These are phyloP conservation scores for Eulithis prunata DNA, from an alignment of 2,888 invertebrate genomes.

Conservation along the genomic window DNA sequence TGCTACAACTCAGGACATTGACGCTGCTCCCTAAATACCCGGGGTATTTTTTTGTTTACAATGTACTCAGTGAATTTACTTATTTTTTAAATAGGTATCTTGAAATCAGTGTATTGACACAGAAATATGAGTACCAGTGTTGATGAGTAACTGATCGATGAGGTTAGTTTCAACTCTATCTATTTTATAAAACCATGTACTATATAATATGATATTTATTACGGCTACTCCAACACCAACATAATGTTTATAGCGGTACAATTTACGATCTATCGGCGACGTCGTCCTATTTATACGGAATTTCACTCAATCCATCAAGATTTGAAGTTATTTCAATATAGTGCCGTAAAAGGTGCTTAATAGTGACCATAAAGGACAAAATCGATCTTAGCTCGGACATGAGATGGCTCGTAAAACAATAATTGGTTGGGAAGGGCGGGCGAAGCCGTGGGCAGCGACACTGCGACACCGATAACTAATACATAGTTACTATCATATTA, in stretches of 20 bases:
- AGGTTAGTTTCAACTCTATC: no score
- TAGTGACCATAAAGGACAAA: constrained; percentile 19
- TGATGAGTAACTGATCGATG: no score
- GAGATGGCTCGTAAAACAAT: constrained; percentile 24
- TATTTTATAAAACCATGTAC: neutral
- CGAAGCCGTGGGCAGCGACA: constrained; percentile 10
- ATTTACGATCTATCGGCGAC: neutral
- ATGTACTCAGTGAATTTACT: no score
- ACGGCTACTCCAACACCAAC: neutral
- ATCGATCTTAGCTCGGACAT: constrained; percentile 23
- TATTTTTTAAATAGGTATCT: no score
- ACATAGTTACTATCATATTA: neutral
- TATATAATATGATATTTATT: neutral
- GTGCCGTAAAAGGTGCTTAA: constrained; percentile 15
- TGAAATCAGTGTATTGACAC: no score
- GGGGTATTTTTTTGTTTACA: no score
- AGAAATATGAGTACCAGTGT: no score
- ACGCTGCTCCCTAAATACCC: no score
- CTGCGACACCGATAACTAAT: neutral
- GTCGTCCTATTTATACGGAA: neutral
- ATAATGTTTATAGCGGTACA: neutral
- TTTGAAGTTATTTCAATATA: constrained; percentile 17
- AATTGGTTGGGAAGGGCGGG: constrained; percentile 23
- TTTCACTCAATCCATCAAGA: constrained; percentile 10
- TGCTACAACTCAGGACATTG: neutral